These are phyloP conservation scores for Oxycera nigricornis DNA, from an alignment of 2,888 invertebrate genomes.

Conservation along the genomic window DNA sequence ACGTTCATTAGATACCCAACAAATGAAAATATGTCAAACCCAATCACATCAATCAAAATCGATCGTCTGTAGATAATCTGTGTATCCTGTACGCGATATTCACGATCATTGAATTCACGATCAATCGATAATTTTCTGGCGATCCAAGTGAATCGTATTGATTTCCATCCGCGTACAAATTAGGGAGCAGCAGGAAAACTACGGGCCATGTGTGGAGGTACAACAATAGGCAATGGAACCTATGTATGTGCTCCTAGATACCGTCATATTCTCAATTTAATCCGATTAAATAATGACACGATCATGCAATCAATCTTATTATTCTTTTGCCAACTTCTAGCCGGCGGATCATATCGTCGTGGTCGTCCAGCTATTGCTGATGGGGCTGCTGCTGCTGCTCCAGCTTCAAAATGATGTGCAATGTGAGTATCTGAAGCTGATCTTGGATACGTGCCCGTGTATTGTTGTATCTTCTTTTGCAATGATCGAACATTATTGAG, in stretches of 20 bases:
- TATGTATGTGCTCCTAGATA: background rate
- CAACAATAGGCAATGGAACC: background rate
- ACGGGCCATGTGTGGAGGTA: background rate
- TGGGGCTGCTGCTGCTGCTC: conserved; percentile 2
- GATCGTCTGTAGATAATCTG: conserved; percentile 11
- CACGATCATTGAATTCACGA: conserved; percentile 6
- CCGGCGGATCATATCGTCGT: background rate
- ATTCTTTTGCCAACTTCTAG: conserved; percentile 11
- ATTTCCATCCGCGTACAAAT: background rate
- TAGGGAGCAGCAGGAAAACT: background rate
- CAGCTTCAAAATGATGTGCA: no score
- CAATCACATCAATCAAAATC: conserved; percentile 20
- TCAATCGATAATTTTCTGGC: conserved; percentile 3
- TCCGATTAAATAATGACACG: conserved; percentile 40
- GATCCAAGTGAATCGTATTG: background rate
- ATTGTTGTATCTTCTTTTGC: conserved; percentile 29
- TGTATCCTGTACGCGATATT: conserved; percentile 3
- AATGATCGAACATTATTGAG: conserved; percentile 31
- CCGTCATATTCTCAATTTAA: conserved; percentile 31
- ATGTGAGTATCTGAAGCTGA: conserved; percentile 9
- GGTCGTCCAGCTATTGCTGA: background rate
- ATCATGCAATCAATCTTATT: conserved; percentile 33
- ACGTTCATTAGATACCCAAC: background rate
- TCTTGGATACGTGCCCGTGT: conserved; percentile 11
- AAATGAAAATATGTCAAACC: conserved; percentile 11